phyloP scores from a whole-genome alignment of 37 sponge, comb jelly and placozoan genomes.

The Ephydatia muelleri region DNA sequence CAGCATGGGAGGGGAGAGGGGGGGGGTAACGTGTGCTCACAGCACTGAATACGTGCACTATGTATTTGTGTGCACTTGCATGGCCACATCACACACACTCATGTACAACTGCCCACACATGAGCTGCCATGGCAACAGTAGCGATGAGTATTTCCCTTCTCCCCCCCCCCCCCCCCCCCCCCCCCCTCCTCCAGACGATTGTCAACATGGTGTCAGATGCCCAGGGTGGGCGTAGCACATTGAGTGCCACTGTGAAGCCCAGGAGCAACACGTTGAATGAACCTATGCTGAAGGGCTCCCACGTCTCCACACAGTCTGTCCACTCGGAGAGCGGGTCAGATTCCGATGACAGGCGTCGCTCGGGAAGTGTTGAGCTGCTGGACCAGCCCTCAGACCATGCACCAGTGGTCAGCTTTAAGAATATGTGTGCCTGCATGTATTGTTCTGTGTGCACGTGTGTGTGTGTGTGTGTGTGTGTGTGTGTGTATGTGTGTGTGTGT shows the following conservation, averaged over 20 bases:
- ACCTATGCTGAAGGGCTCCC: not conserved
- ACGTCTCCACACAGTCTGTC: conserved; percentile 3
- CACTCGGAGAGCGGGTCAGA: conserved; percentile 5
- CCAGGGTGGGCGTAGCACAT: not conserved
- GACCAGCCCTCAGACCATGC: not conserved
- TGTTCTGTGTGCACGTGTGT: no score
- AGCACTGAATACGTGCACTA: not conserved
- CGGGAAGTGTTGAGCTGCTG: not conserved
- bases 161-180: not conserved
- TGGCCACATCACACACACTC: no score
- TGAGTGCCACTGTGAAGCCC: no score
- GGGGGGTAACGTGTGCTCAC: no score
- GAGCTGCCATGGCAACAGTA: no score
- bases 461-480: no score
- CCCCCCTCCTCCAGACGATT: not conserved
- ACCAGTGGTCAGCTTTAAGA: not conserved
- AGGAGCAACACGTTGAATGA: not conserved
- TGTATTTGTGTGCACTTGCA: not conserved
- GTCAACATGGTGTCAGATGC: conserved; percentile 28
- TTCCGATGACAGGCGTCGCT: not conserved
- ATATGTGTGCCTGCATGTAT: not conserved
- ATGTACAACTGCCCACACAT: no score
- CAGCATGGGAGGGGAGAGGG: no score
- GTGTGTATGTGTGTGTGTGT: conserved; percentile 31
- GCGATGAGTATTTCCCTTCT: not conserved